Percentiles rank a stretch among this genome's conserved stretches.
Conservation (phyloP, 2,113 vertebrate genomes). For the Hydropotes inermis region DNA sequence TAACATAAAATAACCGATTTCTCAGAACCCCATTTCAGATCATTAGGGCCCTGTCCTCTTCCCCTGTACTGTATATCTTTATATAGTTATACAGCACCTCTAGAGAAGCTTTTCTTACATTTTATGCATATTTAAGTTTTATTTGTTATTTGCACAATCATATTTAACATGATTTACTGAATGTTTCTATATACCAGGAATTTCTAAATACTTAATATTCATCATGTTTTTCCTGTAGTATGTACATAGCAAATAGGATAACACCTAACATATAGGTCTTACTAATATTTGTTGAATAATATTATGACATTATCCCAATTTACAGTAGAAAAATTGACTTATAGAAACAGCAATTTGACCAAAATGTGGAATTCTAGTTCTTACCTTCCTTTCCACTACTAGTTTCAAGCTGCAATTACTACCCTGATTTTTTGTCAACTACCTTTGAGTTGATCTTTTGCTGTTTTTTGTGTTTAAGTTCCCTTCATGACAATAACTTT, state of each 20-base stretch:
- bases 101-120: neutral
- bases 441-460: neutral
- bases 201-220: neutral
- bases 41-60: neutral
- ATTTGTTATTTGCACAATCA: neutral
- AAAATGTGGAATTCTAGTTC: neutral
- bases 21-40: neutral
- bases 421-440: neutral
- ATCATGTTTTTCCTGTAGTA: neutral
- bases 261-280: neutral
- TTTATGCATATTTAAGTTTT: neutral
- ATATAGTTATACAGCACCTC: neutral
- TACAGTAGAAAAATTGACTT: neutral
- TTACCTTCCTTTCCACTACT: neutral
- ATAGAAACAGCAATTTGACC: neutral
- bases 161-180: neutral
- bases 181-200: neutral
- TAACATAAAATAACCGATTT: neutral
- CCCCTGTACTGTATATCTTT: neutral
- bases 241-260: neutral
- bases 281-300: neutral
- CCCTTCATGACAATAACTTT: neutral
- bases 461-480: neutral
- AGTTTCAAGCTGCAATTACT: neutral
- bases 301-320: neutral